Evolutionary conservation across 2,888 invertebrate species (phyloP).

Genomic region (Punctoribates punctum): DNA sequence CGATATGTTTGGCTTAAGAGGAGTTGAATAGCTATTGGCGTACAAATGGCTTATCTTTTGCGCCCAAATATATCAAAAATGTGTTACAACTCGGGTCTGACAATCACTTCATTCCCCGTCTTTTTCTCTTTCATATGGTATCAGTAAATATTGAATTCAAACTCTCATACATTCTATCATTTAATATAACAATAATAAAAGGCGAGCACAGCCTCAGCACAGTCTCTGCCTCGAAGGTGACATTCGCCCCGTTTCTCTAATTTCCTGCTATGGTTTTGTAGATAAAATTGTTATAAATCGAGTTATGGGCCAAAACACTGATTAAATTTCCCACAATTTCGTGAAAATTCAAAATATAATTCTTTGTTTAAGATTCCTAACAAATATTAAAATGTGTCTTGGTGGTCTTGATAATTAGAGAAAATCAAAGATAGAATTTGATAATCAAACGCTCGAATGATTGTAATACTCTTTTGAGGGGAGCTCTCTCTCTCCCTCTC

Average conservation of each 20-base stretch:
- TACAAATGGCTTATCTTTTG: slow-evolving; percentile 24
- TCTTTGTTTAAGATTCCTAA: too few relatives aligned
- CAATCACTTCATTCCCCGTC: slow-evolving; percentile 19
- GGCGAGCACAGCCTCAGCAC: not conserved
- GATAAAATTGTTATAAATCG: slow-evolving; percentile 21
- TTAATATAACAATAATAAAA: not conserved
- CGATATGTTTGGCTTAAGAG: not conserved
- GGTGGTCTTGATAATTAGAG: too few relatives aligned
- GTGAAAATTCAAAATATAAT: too few relatives aligned
- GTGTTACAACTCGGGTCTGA: not conserved
- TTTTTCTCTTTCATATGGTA: slow-evolving; percentile 15
- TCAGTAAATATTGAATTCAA: slow-evolving; percentile 1
- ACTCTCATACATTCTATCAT: not conserved
- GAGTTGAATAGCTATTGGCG: not conserved
- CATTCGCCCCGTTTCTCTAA: slow-evolving; percentile 31
- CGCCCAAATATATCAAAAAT: slow-evolving; percentile 28
- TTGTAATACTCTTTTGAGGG: too few relatives aligned
- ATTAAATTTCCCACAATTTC: not conserved
- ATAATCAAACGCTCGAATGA: too few relatives aligned
- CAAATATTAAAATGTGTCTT: too few relatives aligned
- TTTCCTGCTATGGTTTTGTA: slow-evolving; percentile 17
- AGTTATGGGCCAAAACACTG: not conserved
- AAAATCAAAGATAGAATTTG: too few relatives aligned
- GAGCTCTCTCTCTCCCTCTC: too few relatives aligned
- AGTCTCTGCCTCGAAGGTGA: not conserved